Percentiles rank a stretch among this genome's conserved stretches.
Evolutionary conservation across 2,888 invertebrate species (phyloP).

Genomic region (Malthinus flaveolus): DNA sequence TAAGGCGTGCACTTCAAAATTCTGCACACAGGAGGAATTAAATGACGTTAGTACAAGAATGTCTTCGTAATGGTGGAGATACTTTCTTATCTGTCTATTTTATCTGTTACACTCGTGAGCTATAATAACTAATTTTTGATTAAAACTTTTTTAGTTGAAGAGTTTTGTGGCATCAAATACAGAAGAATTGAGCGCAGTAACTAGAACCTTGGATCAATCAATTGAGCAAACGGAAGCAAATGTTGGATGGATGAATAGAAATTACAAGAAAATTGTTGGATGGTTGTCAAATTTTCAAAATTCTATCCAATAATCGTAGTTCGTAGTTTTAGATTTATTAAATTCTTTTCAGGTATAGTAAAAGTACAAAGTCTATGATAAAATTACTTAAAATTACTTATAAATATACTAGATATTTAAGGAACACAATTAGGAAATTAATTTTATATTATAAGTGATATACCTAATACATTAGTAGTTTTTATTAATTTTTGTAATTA

Average conservation of each 20-base stretch:
- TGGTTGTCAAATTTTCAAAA: constrained; percentile 63
- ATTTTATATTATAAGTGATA: no score
- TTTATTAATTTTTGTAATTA: no score
- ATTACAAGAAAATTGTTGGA: constrained; percentile 71
- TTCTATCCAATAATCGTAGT: background rate
- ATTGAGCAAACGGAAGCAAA: constrained; percentile 81
- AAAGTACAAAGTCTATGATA: constrained; percentile 2
- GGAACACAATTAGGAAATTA: no score
- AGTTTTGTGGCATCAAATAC: constrained; percentile 65
- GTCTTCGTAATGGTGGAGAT: no score
- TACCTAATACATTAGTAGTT: no score
- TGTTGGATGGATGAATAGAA: constrained; percentile 80
- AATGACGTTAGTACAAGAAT: constrained; percentile 69
- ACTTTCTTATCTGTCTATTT: no score
- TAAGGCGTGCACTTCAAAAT: constrained; percentile 70
- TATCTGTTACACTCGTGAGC: no score
- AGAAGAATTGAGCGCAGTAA: constrained; percentile 66
- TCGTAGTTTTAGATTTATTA: no score
- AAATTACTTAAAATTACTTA: background rate
- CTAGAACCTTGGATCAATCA: constrained; percentile 75
- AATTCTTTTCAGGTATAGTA: background rate
- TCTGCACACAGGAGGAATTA: constrained; percentile 76
- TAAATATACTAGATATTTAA: no score
- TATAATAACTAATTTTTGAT: no score
- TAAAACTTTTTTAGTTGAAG: constrained; percentile 12